Evolutionary conservation across 1,140 invertebrate genomes (phyloP).

Genomic region (Drosophila oshimai): DNA sequence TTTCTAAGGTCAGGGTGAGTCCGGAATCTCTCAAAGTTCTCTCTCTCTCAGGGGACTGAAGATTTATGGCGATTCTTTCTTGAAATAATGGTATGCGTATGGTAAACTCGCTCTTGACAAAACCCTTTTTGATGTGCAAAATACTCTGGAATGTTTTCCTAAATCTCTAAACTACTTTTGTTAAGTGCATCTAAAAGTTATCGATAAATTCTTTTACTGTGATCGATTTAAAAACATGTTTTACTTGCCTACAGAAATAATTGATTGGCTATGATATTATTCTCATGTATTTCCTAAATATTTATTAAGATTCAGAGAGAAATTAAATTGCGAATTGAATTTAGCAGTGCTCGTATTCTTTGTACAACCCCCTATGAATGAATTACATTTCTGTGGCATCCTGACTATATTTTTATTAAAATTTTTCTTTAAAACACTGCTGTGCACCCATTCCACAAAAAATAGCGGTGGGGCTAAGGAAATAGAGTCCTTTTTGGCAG

Average conservation of each 20-base stretch:
- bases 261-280: too few species aligned
- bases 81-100: slow-evolving; percentile 38
- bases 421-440: neutral
- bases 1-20: neutral
- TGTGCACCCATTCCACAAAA: neutral
- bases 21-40: neutral
- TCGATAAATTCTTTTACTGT: too few species aligned
- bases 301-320: too few species aligned
- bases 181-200: too few species aligned
- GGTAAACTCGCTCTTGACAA: neutral
- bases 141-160: neutral
- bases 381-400: neutral
- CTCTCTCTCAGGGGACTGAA: slow-evolving; percentile 18
- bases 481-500: slow-evolving; percentile 9
- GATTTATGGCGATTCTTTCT: slow-evolving; percentile 71
- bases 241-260: too few species aligned
- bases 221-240: too few species aligned
- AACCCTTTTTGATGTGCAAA: neutral
- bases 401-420: neutral
- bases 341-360: too few species aligned
- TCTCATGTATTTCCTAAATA: too few species aligned
- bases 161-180: too few species aligned
- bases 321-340: too few species aligned
- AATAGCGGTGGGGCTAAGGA: neutral
- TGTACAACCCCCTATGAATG: too few species aligned